Percentiles rank a stretch among this genome's conserved stretches.
Conservation (phyloP, 2,797 vertebrate genomes). For the Sarcophilus harrisii region DNA sequence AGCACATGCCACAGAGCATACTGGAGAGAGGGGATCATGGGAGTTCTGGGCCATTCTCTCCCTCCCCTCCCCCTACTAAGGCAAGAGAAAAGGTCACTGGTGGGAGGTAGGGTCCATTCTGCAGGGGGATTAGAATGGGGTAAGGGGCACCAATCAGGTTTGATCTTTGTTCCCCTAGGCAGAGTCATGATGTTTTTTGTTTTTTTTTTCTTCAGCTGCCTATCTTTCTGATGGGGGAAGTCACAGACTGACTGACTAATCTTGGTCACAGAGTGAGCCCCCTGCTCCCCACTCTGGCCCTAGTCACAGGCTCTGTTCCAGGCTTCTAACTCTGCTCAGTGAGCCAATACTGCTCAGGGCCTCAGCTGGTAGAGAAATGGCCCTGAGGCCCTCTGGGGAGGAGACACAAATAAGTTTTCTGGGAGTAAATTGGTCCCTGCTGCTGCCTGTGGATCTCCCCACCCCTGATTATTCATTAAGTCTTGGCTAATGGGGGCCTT, state of each 20-base stretch:
- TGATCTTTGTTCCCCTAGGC: background rate
- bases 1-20: background rate
- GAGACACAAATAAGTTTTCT: fast-evolving
- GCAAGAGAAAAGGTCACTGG: background rate
- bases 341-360: background rate
- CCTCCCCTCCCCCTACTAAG: background rate
- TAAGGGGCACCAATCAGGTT: background rate
- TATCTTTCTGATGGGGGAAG: background rate
- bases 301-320: background rate
- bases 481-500: slow-evolving; percentile 47
- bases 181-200: background rate
- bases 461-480: slow-evolving; percentile 43
- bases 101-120: background rate
- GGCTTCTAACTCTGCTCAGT: background rate
- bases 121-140: background rate
- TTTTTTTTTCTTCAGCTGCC: background rate
- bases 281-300: background rate
- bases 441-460: background rate
- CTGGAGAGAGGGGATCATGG: background rate
- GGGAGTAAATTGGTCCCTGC: background rate
- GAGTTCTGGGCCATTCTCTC: background rate
- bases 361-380: background rate
- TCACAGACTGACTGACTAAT: background rate
- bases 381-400: background rate
- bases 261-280: background rate